Percentiles rank a stretch among this genome's conserved stretches.
Evolutionary conservation across 2,113 vertebrate genomes (phyloP).

Genomic region (Psettodes erumei): DNA sequence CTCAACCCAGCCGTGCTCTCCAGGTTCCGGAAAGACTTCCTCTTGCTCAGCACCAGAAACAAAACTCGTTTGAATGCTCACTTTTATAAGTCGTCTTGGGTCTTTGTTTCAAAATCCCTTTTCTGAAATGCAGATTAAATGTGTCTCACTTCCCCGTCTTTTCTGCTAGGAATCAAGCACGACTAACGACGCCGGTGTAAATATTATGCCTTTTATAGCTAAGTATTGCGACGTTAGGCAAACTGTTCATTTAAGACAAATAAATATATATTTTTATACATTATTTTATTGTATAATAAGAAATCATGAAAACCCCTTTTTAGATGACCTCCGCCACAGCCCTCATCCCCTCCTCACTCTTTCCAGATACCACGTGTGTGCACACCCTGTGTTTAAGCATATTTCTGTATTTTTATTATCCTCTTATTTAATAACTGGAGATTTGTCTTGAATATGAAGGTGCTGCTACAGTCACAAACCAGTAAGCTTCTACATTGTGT

Average conservation of each 20-base stretch:
- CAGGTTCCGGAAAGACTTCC: neutral
- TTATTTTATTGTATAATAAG: slow-evolving; percentile 57
- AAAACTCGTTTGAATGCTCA: neutral
- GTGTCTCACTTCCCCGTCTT: slow-evolving; percentile 28
- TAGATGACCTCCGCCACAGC: slow-evolving; percentile 19
- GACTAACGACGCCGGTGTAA: slow-evolving; percentile 55
- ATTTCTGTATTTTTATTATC: slow-evolving; percentile 38
- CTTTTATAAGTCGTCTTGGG: neutral
- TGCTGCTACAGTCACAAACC: slow-evolving; percentile 73
- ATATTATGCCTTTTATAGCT: slow-evolving; percentile 67
- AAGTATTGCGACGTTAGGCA: slow-evolving; percentile 28
- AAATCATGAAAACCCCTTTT: slow-evolving; percentile 6
- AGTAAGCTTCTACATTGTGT: slow-evolving; percentile 67
- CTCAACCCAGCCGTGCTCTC: neutral
- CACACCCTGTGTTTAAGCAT: slow-evolving; percentile 25
- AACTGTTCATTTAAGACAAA: slow-evolving; percentile 65
- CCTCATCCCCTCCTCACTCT: slow-evolving; percentile 20
- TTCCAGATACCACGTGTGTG: slow-evolving; percentile 11
- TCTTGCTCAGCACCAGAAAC: slow-evolving; percentile 6
- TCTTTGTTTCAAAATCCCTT: slow-evolving; percentile 23
- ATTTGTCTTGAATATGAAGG: slow-evolving; percentile 64
- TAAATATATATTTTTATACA: slow-evolving; percentile 78
- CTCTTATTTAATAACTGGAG: slow-evolving; percentile 63
- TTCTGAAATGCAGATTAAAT: slow-evolving; percentile 20
- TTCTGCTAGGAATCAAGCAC: neutral